Evolutionary conservation across 2,888 invertebrate species (phyloP).

Genomic region (Ophioninae sp.): DNA sequence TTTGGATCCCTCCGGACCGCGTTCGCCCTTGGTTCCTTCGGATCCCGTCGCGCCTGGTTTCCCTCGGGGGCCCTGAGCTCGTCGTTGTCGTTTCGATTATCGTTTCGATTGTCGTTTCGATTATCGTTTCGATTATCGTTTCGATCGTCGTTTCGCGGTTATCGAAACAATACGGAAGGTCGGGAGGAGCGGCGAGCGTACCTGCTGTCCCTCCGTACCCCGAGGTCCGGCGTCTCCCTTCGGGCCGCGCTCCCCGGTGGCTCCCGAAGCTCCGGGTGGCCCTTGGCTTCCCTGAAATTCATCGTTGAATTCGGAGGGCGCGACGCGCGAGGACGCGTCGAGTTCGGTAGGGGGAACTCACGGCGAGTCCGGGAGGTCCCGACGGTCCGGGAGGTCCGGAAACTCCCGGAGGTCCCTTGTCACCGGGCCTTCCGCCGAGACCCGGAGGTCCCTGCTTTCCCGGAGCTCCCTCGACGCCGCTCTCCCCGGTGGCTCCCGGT

Average conservation of each 20-base stretch:
- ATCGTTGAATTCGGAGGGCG: too few relatives aligned
- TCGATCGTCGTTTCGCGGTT: neutral
- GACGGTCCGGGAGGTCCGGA: slow-evolving; percentile 85
- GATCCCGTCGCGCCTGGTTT: slow-evolving; percentile 89
- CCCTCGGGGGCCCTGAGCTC: slow-evolving; percentile 82
- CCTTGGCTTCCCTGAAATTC: slow-evolving; percentile 87
- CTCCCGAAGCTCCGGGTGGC: slow-evolving; percentile 85
- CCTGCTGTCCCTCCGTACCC: slow-evolving; percentile 88
- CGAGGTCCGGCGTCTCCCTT: slow-evolving; percentile 89
- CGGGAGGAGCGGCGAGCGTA: slow-evolving; percentile 57
- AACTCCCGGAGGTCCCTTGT: slow-evolving; percentile 88
- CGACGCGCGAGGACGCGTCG: too few relatives aligned
- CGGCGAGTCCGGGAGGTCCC: slow-evolving; percentile 88
- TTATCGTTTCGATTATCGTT: neutral
- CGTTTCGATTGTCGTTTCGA: neutral
- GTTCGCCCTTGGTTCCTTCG: slow-evolving; percentile 87
- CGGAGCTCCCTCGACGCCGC: slow-evolving; percentile 84
- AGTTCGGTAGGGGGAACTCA: slow-evolving; percentile 75
- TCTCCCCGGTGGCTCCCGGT: slow-evolving; percentile 85
- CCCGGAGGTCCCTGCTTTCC: slow-evolving; percentile 89
- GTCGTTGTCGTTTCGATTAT: neutral
- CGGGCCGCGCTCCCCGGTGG: slow-evolving; percentile 87
- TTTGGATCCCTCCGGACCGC: slow-evolving; percentile 83
- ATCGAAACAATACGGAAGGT: neutral
- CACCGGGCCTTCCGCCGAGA: slow-evolving; percentile 88